phyloP scores from a whole-genome alignment of 2,888 invertebrate species.

The Leptopilina myrica region DNA sequence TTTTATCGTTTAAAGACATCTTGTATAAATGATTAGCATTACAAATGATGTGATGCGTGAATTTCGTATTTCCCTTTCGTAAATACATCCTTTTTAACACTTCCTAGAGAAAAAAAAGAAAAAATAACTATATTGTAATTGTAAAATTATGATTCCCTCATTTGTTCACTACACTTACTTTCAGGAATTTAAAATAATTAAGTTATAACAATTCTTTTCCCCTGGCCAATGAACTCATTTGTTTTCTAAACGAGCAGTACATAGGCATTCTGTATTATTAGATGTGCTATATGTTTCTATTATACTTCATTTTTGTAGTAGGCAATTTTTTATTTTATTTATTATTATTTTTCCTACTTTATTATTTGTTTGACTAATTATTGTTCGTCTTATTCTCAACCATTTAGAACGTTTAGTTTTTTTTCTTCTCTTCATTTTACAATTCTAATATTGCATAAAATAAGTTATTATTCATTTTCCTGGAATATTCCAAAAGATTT shows the following conservation, averaged over 20 bases:
- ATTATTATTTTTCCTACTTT: too few species aligned
- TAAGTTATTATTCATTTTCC: too few species aligned
- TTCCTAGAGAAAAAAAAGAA: background rate
- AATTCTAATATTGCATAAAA: too few species aligned
- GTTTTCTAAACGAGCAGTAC: background rate
- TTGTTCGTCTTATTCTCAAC: too few species aligned
- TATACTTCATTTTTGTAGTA: background rate
- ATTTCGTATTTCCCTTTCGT: background rate
- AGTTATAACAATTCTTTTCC: slow-evolving; percentile 8
- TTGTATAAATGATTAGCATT: slow-evolving; percentile 27
- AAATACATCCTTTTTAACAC: background rate
- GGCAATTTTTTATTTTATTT: background rate
- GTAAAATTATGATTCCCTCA: slow-evolving; percentile 4
- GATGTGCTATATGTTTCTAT: background rate
- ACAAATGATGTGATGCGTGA: slow-evolving; percentile 21
- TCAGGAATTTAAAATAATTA: slow-evolving; percentile 21
- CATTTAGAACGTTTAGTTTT: too few species aligned
- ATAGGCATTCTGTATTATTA: background rate
- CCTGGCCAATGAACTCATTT: slow-evolving; percentile 1
- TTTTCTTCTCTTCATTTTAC: too few species aligned
- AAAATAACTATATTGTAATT: background rate
- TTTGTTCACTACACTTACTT: slow-evolving; percentile 5
- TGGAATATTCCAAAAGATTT: too few species aligned
- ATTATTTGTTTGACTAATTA: background rate
- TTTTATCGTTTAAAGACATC: slow-evolving; percentile 23